phyloP scores from a whole-genome alignment of 2,113 vertebrate genomes.

The Leiothrix lutea region DNA sequence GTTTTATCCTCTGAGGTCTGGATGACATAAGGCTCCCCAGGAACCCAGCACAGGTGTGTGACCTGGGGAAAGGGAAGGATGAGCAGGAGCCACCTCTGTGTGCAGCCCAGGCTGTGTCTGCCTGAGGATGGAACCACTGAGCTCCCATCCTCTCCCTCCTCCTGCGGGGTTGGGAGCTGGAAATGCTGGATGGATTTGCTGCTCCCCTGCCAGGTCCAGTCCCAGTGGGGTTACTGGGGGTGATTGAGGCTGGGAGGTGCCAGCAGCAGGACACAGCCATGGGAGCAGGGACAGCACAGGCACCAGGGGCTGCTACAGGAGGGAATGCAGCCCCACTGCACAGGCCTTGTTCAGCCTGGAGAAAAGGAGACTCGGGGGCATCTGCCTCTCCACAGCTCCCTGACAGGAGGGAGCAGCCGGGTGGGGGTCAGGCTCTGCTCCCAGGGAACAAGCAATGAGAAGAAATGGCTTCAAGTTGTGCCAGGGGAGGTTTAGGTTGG shows the following conservation, averaged over 20 bases:
- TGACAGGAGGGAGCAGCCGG: neutral
- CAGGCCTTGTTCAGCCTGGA: neutral
- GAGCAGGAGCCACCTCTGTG: neutral
- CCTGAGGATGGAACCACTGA: neutral
- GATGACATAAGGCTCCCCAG: constrained; percentile 81
- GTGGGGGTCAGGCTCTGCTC: neutral
- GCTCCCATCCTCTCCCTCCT: neutral
- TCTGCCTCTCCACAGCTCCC: neutral
- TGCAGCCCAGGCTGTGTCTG: neutral
- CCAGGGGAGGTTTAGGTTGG: neutral
- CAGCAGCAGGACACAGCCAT: neutral
- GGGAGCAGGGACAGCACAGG: neutral
- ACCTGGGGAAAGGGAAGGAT: constrained; percentile 75
- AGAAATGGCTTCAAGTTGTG: neutral
- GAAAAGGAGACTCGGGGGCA: neutral
- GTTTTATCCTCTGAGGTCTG: constrained; percentile 96
- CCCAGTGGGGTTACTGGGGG: neutral
- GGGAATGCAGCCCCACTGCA: neutral
- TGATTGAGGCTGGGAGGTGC: neutral
- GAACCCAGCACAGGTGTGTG: constrained; percentile 95
- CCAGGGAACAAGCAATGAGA: neutral
- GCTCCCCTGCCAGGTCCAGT: neutral
- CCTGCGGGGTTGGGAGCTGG: neutral
- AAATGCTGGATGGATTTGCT: neutral
- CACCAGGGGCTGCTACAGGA: neutral